Conservation (phyloP, 2,888 invertebrate genomes). For the Amiota minor region DNA sequence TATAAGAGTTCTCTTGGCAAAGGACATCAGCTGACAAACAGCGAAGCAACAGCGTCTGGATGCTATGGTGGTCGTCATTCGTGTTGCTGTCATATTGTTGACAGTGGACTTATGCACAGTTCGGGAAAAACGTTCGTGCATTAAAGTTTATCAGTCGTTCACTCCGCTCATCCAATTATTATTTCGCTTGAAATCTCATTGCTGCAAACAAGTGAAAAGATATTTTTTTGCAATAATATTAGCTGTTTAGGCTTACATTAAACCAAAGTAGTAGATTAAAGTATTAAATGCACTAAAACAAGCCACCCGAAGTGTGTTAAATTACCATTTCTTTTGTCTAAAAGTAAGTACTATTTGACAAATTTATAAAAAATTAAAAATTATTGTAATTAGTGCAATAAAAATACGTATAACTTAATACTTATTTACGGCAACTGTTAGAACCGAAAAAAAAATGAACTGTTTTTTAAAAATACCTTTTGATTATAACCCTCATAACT, state of each 20-base stretch:
- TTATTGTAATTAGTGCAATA: no score
- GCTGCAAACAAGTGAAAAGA: no score
- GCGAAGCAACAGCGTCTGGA: constrained; percentile 43
- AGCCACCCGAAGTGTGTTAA: not conserved
- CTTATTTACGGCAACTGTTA: no score
- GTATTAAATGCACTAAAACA: not conserved
- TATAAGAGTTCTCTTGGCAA: not conserved
- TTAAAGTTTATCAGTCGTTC: constrained; percentile 48
- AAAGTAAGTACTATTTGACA: constrained; percentile 54
- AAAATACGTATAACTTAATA: no score
- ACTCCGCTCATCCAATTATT: no score
- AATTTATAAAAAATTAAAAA: no score
- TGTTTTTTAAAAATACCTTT: no score
- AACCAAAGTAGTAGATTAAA: not conserved
- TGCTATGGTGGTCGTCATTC: constrained; percentile 38
- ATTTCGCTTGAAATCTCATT: no score
- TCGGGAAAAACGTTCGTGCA: constrained; percentile 59
- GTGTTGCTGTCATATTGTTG: not conserved
- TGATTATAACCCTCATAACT: no score
- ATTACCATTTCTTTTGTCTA: constrained; percentile 58
- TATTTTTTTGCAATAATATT: no score
- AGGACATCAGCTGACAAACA: not conserved
- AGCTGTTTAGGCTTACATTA: no score
- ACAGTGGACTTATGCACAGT: constrained; percentile 50
- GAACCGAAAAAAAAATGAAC: no score